phyloP scores from a whole-genome alignment of 2,797 vertebrate genomes.

The Propithecus perrieri region DNA sequence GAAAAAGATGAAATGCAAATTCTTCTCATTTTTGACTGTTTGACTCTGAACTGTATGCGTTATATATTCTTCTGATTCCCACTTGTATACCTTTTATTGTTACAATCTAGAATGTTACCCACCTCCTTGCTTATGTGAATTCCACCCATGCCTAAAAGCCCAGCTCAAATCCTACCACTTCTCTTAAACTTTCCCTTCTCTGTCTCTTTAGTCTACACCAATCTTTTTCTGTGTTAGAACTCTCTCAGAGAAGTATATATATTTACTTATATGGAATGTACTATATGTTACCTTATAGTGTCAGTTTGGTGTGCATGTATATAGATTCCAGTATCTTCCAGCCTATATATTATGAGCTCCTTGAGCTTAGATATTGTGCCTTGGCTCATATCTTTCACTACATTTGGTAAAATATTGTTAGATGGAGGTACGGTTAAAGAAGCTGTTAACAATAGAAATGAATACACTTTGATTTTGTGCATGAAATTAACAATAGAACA shows the following conservation, averaged over 20 bases:
- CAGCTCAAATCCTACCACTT: background rate
- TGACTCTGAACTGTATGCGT: background rate
- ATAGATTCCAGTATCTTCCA: background rate
- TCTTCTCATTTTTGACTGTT: background rate
- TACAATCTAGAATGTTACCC: background rate
- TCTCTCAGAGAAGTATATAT: background rate
- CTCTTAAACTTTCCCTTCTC: conserved; percentile 1
- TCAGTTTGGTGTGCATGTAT: background rate
- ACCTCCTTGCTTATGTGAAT: background rate
- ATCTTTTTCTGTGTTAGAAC: background rate
- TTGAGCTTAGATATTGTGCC: conserved; percentile 48
- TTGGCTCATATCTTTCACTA: conserved; percentile 25
- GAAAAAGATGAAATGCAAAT: background rate
- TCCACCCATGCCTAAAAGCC: background rate
- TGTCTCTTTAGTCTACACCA: background rate
- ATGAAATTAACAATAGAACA: conserved; percentile 52
- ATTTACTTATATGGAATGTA: background rate
- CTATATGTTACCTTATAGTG: background rate
- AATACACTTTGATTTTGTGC: conserved; percentile 30
- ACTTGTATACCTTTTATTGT: background rate
- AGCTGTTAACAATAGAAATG: conserved; percentile 21
- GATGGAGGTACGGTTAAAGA: conserved; percentile 50
- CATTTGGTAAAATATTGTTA: conserved; percentile 45
- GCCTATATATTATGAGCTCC: background rate
- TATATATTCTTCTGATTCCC: background rate